Base-by-base conservation (phyloP, 2,888 invertebrate species). In the Hemistola chrysoprasaria region DNA sequence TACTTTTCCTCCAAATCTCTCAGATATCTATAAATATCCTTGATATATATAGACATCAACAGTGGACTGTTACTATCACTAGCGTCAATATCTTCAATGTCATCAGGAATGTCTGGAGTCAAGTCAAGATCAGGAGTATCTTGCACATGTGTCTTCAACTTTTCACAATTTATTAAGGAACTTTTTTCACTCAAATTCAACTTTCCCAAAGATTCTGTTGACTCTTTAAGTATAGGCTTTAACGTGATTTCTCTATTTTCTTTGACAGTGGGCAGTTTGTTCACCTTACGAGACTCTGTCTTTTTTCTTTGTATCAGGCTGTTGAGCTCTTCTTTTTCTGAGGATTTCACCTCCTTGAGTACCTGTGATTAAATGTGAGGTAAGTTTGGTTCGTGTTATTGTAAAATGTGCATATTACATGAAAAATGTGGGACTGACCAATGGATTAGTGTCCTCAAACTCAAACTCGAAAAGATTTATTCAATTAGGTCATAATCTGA, bases 11-110 rank as follows among this genome's bases (percentile, higher is more conserved):
- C 98, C 46, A 97, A 76, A 31, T 91, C 80, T 50, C 92, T 92
- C 66, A 98, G 90, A 80, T 98, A 97, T 8, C 88, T 84, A 70
- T 97, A 97, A 68, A 98, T 98, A 61, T 98, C 97, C 52, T 95
- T 94, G 21, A 95, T 94, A 74, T 98, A 98, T 56, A 94, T 93
- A 8, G 95, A 92, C 68, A 96, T 94, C 57, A 97, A 90, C 56
- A 95, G 90, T 1, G 95, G 94, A 75, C 95, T 96, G 27, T 92
- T 90, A 24, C 84, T 90, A 65, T 96, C 95, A 30, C 91, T 91
- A 8, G 90, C 90, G 65, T 97, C 97, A 70, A 97, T 95, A 60
- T 95, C 93, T 59, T 93, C 92, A 49, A 93, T 88, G 36, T 85
- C 80, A 27, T 63, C 55, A 0, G 90, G 85, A 22, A 89, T 53